Conservation (phyloP, 2,113 vertebrate species). For the Peromyscus maniculatus region DNA sequence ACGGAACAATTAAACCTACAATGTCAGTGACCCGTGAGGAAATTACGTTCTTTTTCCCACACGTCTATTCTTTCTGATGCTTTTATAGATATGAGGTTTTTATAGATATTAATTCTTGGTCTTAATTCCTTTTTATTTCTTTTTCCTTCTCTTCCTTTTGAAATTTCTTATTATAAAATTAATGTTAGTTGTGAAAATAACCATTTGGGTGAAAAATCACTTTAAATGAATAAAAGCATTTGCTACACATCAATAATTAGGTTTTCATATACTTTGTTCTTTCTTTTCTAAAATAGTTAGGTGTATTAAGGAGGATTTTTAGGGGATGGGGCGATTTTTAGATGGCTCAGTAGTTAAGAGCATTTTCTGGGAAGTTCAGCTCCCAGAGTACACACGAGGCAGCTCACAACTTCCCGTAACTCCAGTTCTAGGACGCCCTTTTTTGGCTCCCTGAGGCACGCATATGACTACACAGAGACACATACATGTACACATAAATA, state of each 20-base stretch:
- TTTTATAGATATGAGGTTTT: conserved; percentile 30
- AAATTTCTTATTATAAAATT: conserved; percentile 39
- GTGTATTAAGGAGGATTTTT: neutral
- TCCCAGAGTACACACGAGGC: neutral
- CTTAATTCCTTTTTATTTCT: neutral
- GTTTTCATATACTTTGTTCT: neutral
- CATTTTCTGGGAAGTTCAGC: neutral
- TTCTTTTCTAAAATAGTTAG: neutral
- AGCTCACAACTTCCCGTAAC: too few species aligned
- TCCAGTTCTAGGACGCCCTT: neutral
- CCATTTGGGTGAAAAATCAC: neutral
- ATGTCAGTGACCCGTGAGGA: neutral
- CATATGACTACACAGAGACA: neutral
- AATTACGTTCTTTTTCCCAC: conserved; percentile 1
- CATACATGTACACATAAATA: neutral
- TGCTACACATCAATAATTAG: neutral
- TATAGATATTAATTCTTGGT: neutral
- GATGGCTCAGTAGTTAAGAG: neutral
- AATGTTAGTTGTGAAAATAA: conserved; percentile 36
- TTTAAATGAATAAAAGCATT: neutral
- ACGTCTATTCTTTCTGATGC: conserved; percentile 2
- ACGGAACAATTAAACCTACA: neutral
- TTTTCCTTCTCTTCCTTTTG: neutral
- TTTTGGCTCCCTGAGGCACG: neutral
- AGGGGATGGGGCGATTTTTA: neutral